These are phyloP conservation scores for Eira barbara DNA, from an alignment of 2,113 vertebrate genomes.

Conservation along the genomic window DNA sequence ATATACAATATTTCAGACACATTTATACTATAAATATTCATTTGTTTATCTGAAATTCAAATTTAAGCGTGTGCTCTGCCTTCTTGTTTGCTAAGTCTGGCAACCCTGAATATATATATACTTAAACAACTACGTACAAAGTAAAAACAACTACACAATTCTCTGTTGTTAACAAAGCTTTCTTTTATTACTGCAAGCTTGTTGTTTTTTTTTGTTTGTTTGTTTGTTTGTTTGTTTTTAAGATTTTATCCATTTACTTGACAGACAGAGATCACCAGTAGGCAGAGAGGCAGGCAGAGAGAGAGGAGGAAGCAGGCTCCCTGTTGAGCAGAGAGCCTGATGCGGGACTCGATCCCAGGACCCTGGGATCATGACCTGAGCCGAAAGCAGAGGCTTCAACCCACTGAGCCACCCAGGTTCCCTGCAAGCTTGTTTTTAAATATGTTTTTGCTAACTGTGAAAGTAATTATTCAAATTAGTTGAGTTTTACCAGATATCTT, in stretches of 20 bases:
- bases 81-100: slow-evolving; percentile 12
- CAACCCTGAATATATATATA: not conserved
- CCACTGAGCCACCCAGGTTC: no score
- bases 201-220: no score
- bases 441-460: not conserved
- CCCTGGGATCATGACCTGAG: no score
- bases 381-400: no score
- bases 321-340: no score
- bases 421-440: not conserved
- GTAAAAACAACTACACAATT: not conserved
- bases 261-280: no score
- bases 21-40: not conserved
- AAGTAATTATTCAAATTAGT: not conserved
- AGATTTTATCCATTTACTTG: no score
- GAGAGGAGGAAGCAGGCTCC: no score
- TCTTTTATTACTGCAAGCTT: not conserved
- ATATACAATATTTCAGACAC: not conserved
- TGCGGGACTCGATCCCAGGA: no score
- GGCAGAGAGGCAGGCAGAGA: no score
- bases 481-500: not conserved
- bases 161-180: not conserved
- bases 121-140: not conserved
- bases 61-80: not conserved
- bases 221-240: no score
- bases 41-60: not conserved